A percentile compares a stretch with the other conserved stretches of the same genome.
phyloP scores from a whole-genome alignment of 2,797 vertebrate species.

The Varecia variegata region DNA sequence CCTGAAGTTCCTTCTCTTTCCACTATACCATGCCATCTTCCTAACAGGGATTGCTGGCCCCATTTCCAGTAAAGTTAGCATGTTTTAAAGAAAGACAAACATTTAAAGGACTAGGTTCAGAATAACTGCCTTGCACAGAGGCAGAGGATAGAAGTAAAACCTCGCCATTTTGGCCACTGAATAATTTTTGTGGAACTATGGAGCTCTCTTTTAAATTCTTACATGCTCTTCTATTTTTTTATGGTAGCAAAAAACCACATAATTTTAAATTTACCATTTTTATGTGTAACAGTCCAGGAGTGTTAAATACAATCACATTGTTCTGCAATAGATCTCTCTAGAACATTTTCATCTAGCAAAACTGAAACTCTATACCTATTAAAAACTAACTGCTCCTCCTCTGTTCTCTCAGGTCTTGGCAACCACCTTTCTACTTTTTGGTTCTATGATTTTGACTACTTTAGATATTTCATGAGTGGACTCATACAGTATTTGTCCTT shows the following conservation, averaged over 20 bases:
- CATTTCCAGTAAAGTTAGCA: not conserved
- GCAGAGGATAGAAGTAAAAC: not conserved
- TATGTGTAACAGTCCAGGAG: not conserved
- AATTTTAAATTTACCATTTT: constrained; percentile 10
- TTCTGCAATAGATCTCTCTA: not conserved
- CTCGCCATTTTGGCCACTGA: not conserved
- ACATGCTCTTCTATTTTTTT: not conserved
- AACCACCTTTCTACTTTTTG: not conserved
- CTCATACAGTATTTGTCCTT: not conserved
- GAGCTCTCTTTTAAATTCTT: not conserved
- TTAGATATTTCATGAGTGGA: not conserved
- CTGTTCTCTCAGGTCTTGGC: not conserved
- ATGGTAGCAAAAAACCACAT: not conserved
- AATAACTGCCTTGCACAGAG: not conserved
- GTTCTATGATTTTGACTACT: not conserved
- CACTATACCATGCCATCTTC: not conserved
- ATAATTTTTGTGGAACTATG: not conserved
- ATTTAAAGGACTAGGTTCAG: not conserved
- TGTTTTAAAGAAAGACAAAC: constrained; percentile 4
- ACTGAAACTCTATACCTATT: not conserved
- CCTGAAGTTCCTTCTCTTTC: not conserved
- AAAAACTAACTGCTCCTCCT: not conserved
- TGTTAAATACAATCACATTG: not conserved
- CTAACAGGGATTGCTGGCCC: not conserved
- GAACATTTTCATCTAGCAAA: not conserved